These are phyloP conservation scores for Pammene fasciana DNA, from an alignment of 2,888 invertebrate genomes.

Conservation along the genomic window DNA sequence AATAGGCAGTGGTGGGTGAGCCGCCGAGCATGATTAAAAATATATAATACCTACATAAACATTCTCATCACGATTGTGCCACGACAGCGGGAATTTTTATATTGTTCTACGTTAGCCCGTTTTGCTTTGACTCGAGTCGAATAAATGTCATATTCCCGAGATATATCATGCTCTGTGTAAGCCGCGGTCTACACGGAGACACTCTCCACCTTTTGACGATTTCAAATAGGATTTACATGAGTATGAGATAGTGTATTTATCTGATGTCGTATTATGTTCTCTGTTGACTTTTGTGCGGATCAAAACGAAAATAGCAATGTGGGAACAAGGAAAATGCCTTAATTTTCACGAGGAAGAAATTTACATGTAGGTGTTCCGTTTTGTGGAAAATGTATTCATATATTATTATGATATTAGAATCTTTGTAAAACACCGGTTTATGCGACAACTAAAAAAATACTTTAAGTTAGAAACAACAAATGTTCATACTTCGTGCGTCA, in stretches of 20 bases:
- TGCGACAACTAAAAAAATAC: too few species aligned
- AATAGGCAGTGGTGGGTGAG: constrained; percentile 30
- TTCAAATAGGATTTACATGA: constrained; percentile 34
- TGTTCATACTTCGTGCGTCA: too few species aligned
- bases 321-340: constrained; percentile 23
- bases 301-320: constrained; percentile 25
- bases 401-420: not conserved
- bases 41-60: constrained; percentile 36
- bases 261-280: constrained; percentile 31
- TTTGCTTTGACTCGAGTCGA: constrained; percentile 54
- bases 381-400: constrained; percentile 3
- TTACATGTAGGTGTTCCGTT: not conserved
- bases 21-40: constrained; percentile 44
- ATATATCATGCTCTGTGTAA: constrained; percentile 48
- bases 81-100: constrained; percentile 53
- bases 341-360: constrained; percentile 17
- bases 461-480: too few species aligned
- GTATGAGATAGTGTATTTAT: constrained; percentile 31
- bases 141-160: constrained; percentile 55
- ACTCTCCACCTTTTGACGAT: constrained; percentile 36
- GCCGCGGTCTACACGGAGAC: constrained; percentile 32
- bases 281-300: constrained; percentile 27
- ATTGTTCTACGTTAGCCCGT: constrained; percentile 47
- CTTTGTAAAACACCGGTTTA: too few species aligned
- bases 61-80: constrained; percentile 43